Evolutionary conservation across 2,113 vertebrate species (phyloP).

Genomic region (Plecturocebus donacophilus): DNA sequence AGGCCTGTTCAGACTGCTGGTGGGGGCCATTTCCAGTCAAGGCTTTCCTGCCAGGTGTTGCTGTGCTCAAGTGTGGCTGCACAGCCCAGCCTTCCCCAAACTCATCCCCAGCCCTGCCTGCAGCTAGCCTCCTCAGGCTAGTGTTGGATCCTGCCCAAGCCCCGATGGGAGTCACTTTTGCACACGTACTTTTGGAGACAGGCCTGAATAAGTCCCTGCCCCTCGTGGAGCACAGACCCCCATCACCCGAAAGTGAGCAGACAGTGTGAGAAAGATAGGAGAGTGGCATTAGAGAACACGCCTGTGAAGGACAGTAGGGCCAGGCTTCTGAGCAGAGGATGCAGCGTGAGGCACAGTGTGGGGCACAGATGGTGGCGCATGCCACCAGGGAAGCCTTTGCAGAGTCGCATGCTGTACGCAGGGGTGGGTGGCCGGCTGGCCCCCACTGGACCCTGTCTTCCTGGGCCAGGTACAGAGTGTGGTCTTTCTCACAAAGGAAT

Average conservation of each 20-base stretch:
- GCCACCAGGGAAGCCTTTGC: not conserved
- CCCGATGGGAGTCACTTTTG: not conserved
- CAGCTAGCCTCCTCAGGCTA: not conserved
- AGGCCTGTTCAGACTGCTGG: not conserved
- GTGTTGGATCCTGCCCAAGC: not conserved
- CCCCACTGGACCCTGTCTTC: not conserved
- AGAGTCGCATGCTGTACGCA: not conserved
- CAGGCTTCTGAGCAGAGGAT: not conserved
- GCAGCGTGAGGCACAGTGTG: not conserved
- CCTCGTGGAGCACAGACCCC: not conserved
- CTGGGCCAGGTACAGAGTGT: not conserved
- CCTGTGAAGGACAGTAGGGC: not conserved
- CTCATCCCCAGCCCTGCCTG: not conserved
- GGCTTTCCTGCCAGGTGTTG: not conserved
- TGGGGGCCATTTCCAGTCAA: not conserved
- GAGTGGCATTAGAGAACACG: not conserved
- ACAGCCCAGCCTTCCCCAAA: not conserved
- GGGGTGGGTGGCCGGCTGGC: not conserved
- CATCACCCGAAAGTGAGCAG: not conserved
- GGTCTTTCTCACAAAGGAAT: not conserved
- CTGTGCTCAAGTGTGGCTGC: not conserved
- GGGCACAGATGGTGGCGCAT: not conserved
- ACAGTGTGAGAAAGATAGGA: not conserved
- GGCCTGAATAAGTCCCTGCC: not conserved
- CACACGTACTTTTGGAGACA: not conserved